Evolutionary conservation across 2,888 invertebrate genomes (phyloP), one percentile per base, ranked within the genome.

Genomic region (Timandra comae): DNA sequence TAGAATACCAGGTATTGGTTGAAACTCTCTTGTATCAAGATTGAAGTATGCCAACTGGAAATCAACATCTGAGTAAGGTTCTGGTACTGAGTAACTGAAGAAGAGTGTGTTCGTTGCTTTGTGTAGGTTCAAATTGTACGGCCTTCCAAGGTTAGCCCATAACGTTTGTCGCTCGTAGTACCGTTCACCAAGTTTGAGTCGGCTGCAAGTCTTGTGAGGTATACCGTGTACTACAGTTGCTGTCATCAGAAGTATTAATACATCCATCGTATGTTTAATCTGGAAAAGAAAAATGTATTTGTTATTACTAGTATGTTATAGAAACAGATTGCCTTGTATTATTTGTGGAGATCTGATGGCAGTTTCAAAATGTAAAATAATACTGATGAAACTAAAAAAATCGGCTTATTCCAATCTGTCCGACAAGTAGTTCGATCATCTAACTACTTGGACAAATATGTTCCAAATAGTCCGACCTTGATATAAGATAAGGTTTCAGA

Each of bases 31-130:
- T 0, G 49, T 58, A 2, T 70, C 63, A 4, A 79, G 43, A 38
- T 70, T 64, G 1, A 62, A 52, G 12, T 32, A 58, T 0, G 63
- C 72, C 8, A 80, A 30, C 48, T 72, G 76, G 25, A 77, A 77
- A 51, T 78, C 76, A 0, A 63, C 44, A 23, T 73, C 73, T 0
- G 64, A 56, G 41, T 66, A 72, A 0, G 60, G 59, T 22, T 73
- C 70, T 7, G 63, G 52, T 1, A 56, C 33, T 0, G 72, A 64
- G 27, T 64, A 70, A 22, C 71, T 70, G 30, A 80, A 80, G 33
- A 75, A 70, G 1, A 80, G 25, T 0, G 50, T 62, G 6, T 78
- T 77, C 0, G 68, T 53, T 0, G 49, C 24, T 37, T 53, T 76
- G 20, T 78, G 71, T 0, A 73, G 44, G 11, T 61, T 63, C 2